Evolutionary conservation across 2,888 invertebrate species (phyloP).

Genomic region (Dimorphilus gyrociliatus): DNA sequence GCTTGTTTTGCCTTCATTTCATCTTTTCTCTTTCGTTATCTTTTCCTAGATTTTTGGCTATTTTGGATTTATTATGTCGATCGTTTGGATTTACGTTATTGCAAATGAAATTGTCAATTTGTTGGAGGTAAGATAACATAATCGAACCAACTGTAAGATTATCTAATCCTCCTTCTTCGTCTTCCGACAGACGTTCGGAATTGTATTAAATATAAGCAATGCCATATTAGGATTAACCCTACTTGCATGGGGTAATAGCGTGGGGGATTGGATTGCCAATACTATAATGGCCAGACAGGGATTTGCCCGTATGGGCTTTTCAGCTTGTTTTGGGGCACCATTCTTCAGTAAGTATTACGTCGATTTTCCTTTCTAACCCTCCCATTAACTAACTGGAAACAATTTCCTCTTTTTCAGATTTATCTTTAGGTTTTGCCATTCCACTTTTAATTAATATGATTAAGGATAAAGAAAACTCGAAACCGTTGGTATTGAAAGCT

Average conservation of each 20-base stretch:
- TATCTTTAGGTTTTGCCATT: slow-evolving; percentile 31
- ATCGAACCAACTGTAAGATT: no score
- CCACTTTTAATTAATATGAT: slow-evolving; percentile 24
- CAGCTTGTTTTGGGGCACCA: slow-evolving; percentile 52
- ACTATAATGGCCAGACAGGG: slow-evolving; percentile 47
- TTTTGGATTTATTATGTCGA: slow-evolving; percentile 44
- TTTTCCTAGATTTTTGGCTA: slow-evolving; percentile 39
- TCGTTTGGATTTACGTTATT: slow-evolving; percentile 46
- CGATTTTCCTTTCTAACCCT: no score
- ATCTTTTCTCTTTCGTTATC: no score
- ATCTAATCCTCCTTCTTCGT: no score
- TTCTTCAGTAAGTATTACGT: slow-evolving; percentile 46
- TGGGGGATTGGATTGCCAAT: slow-evolving; percentile 47
- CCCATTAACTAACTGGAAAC: no score
- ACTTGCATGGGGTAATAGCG: slow-evolving; percentile 50
- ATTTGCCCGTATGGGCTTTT: slow-evolving; percentile 49
- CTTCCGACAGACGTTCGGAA: slow-evolving; percentile 45
- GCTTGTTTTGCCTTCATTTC: no score
- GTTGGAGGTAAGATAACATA: slow-evolving; percentile 21
- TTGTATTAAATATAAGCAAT: slow-evolving; percentile 44
- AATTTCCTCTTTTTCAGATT: slow-evolving; percentile 16
- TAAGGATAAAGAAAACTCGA: background rate
- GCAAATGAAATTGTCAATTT: slow-evolving; percentile 47
- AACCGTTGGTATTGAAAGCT: slow-evolving; percentile 10
- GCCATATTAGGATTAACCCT: slow-evolving; percentile 49